A percentile compares a stretch with the other conserved stretches of the same genome.
Conservation (phyloP, 2,113 vertebrate species). For the Phyllostomus discolor region DNA sequence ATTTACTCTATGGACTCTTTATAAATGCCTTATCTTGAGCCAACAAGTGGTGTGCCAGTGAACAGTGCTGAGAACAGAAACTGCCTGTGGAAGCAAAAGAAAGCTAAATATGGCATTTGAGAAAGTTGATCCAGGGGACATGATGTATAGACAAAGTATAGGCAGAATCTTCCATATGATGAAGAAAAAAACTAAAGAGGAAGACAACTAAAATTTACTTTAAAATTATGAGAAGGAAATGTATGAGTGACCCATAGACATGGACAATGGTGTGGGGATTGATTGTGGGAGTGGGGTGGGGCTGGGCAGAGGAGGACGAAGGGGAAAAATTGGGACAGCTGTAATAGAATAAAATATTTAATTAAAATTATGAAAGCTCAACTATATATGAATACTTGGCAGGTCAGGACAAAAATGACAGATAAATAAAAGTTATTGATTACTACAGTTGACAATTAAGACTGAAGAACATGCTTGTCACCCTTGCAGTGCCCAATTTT, state of each 20-base stretch:
- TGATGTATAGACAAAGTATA: neutral
- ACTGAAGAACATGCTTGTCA: neutral
- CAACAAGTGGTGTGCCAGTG: neutral
- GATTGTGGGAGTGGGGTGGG: too few relatives aligned
- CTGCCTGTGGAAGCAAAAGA: neutral
- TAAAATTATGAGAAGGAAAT: constrained; percentile 6
- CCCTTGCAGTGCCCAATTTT: neutral
- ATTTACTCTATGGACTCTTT: neutral
- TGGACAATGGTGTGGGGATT: too few relatives aligned
- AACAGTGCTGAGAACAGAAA: neutral
- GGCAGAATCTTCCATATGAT: neutral
- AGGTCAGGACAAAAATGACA: neutral
- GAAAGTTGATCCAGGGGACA: neutral
- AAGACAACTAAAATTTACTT: constrained; percentile 15
- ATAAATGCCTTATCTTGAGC: constrained; percentile 22
- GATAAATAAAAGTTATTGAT: neutral
- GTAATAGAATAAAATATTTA: too few relatives aligned
- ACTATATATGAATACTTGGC: neutral
- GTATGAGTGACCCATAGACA: too few relatives aligned
- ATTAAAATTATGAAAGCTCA: neutral
- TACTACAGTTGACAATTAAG: constrained; percentile 11
- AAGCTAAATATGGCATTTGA: neutral
- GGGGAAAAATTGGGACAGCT: too few relatives aligned
- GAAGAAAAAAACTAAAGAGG: neutral
- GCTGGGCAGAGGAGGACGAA: too few relatives aligned